Percentiles rank a stretch among this genome's conserved stretches.
These are phyloP conservation scores for Rhinoptilus africanus DNA, from an alignment of 2,113 vertebrate genomes.

Conservation along the genomic window DNA sequence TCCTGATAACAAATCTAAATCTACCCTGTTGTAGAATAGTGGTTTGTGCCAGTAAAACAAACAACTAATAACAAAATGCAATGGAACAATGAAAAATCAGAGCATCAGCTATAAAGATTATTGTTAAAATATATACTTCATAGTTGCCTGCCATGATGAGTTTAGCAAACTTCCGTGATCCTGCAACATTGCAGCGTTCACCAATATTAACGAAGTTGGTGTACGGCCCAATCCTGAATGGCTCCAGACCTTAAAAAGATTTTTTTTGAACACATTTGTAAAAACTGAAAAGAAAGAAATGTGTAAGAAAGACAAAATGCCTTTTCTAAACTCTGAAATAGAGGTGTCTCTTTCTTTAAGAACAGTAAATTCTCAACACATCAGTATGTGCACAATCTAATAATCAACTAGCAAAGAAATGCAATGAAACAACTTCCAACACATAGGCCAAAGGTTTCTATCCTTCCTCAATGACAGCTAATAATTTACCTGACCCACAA, in stretches of 20 bases:
- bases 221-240: conserved; percentile 90
- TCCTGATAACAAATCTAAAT: too few species aligned
- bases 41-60: background rate
- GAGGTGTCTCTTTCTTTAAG: background rate
- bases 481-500: background rate
- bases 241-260: conserved; percentile 85
- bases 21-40: background rate
- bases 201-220: conserved; percentile 99
- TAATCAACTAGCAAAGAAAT: background rate
- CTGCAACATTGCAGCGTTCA: conserved; percentile 96
- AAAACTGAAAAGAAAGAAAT: background rate
- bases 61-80: background rate
- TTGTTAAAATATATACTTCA: conserved; percentile 77
- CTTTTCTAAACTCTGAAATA: background rate
- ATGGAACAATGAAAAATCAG: background rate
- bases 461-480: background rate
- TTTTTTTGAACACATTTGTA: background rate
- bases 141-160: conserved; percentile 93
- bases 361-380: background rate
- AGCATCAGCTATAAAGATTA: background rate
- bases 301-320: background rate
- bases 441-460: background rate
- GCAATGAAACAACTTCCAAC: background rate
- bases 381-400: background rate
- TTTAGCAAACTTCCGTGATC: conserved; percentile 92